These are phyloP conservation scores for Apis cerana DNA, from an alignment of 1,140 invertebrate species.

Conservation along the genomic window DNA sequence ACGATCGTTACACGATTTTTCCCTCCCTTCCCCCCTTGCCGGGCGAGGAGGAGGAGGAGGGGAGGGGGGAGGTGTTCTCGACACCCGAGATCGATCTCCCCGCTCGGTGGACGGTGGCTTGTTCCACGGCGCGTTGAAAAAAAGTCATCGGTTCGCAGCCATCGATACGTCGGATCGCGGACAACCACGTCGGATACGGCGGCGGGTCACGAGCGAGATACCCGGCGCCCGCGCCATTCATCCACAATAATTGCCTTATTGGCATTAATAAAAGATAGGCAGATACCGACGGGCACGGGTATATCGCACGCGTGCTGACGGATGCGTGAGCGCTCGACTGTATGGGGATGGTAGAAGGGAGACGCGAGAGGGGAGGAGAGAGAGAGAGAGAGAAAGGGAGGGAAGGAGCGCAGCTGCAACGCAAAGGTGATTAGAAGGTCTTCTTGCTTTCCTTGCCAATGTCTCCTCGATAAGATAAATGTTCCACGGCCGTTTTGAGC, in stretches of 20 bases:
- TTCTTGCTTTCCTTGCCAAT: neutral
- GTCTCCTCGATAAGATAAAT: slow-evolving; percentile 37
- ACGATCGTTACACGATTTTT: neutral
- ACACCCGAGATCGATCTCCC: too few relatives aligned
- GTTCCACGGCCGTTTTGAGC: slow-evolving; percentile 19
- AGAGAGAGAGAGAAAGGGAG: too few relatives aligned
- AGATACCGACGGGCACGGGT: slow-evolving; percentile 61
- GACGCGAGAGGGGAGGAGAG: too few relatives aligned
- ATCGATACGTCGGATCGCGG: slow-evolving; percentile 56
- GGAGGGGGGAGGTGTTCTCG: too few relatives aligned
- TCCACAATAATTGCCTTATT: slow-evolving; percentile 77
- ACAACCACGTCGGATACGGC: slow-evolving; percentile 60
- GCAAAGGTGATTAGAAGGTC: slow-evolving; percentile 17
- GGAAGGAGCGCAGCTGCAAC: neutral
- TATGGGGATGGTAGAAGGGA: too few relatives aligned
- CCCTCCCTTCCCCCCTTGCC: too few relatives aligned
- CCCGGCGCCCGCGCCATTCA: slow-evolving; percentile 62
- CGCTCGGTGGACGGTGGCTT: neutral
- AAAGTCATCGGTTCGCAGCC: slow-evolving; percentile 53
- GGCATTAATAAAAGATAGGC: slow-evolving; percentile 78
- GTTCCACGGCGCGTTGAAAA: slow-evolving; percentile 49
- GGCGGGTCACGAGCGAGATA: slow-evolving; percentile 67
- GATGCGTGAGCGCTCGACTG: neutral
- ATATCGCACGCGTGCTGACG: slow-evolving; percentile 30
- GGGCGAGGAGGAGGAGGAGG: too few relatives aligned